phyloP scores from a whole-genome alignment of 2,113 vertebrate species.

The Cololabis saira region DNA sequence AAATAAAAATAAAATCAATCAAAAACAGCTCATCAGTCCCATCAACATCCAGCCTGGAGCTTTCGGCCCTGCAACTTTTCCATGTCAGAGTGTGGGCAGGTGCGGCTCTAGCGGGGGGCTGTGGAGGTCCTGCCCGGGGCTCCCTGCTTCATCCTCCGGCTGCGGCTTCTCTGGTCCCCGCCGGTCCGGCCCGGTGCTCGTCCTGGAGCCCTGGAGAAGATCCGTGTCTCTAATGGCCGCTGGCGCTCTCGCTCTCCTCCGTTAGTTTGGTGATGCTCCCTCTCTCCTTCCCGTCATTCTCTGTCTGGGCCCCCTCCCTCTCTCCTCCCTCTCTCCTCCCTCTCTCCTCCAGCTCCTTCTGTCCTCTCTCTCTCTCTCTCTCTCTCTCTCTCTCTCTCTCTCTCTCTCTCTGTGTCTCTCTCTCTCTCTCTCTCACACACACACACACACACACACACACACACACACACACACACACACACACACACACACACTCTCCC shows the following conservation, averaged over 20 bases:
- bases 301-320: neutral
- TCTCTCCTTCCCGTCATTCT: neutral
- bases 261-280: constrained; percentile 44
- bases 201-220: too few species aligned
- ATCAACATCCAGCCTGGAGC: constrained; percentile 23
- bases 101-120: neutral
- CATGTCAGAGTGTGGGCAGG: constrained; percentile 11
- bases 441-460: too few species aligned
- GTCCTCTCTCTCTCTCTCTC: too few species aligned
- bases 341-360: constrained; percentile 70
- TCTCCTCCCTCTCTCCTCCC: constrained; percentile 76
- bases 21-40: constrained; percentile 17
- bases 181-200: too few species aligned
- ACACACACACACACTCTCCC: too few species aligned
- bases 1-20: too few species aligned
- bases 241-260: neutral
- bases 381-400: too few species aligned
- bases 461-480: too few species aligned
- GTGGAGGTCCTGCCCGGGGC: constrained; percentile 18
- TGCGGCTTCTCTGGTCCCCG: neutral
- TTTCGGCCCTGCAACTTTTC: constrained; percentile 31
- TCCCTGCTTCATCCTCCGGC: constrained; percentile 28
- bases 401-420: too few species aligned
- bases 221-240: too few species aligned
- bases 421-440: too few species aligned